phyloP scores from a whole-genome alignment of 2,113 vertebrate species.

The Callaeas wilsoni region DNA sequence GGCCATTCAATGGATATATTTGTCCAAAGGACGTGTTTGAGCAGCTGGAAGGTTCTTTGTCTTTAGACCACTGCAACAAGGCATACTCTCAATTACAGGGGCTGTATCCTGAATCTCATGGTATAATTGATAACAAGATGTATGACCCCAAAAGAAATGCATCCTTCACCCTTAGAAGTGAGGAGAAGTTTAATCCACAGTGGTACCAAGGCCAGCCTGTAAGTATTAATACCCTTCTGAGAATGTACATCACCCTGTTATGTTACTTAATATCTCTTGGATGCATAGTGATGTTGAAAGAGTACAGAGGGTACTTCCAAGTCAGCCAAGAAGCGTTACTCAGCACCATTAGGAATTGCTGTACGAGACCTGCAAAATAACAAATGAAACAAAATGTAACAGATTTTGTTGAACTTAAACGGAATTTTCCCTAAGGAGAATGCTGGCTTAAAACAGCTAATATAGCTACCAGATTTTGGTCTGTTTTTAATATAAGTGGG shows the following conservation, averaged over 20 bases:
- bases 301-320: neutral
- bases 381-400: neutral
- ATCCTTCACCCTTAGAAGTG: constrained; percentile 78
- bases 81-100: constrained; percentile 74
- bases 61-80: neutral
- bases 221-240: constrained; percentile 60
- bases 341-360: neutral
- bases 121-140: constrained; percentile 97
- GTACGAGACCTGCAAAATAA: neutral
- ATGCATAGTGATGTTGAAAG: neutral
- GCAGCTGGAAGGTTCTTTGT: neutral
- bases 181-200: constrained; percentile 81
- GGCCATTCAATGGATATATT: neutral
- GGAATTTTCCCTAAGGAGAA: neutral
- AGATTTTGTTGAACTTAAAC: neutral
- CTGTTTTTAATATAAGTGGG: neutral
- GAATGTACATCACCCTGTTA: neutral
- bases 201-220: constrained; percentile 98
- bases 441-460: neutral
- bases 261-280: neutral
- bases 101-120: constrained; percentile 95
- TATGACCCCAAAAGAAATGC: constrained; percentile 84
- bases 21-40: neutral
- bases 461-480: neutral
- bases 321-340: neutral